Base-by-base conservation (phyloP, 1,140 invertebrate species). In the Sminthurinus signatus region DNA sequence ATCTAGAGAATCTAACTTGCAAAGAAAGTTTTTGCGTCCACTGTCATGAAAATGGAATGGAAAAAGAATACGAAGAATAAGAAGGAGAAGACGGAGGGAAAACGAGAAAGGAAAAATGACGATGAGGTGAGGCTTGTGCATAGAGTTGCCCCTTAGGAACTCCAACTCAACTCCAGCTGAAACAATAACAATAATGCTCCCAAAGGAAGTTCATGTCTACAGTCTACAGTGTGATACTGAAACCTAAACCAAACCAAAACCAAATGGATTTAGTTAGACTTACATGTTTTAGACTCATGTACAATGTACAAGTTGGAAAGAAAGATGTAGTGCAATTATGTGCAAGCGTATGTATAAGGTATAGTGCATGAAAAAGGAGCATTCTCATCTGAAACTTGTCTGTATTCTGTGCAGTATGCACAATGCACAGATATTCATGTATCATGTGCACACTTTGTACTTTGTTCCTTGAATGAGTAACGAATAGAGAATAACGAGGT, bases 171-270 rank as follows among this genome's bases (percentile, higher is more conserved):
- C 50, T 28, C 50, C 21, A 28, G 50, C 50, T 52, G 23, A 52
- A 52, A 52, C 50, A 52, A 52, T 52, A 52, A 52, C 50, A 52
- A 29, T 52, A 52, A 52, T 52, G 50, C 27, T 52, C 50, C 50
- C 50, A 25, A n/a, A 52, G 50, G 50, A 52, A 52, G 50, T 52
- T 52, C 50, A 52, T 52, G 50, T 52, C 50, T 28, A 14, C 27
- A n/a, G n/a, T n/a, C n/a, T n/a, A n/a, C n/a, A n/a, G n/a, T 4
- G 50, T 52, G 50, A 52, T 52, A 52, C 50, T 36, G 32, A 15
- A 15, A 36, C 32, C 32, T 8, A n/a, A n/a, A n/a, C n/a, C n/a
- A n/a, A n/a, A 8, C 10, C 36, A 48, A 48, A 48, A 48, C 46
- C 46, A 48, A 48, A 5, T 48, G 10, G 46, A 19, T 48, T 48